Evolutionary conservation across 2,113 vertebrate species (phyloP), one percentile per base, ranked within the genome.

Genomic region (Gobiocypris rarus): DNA sequence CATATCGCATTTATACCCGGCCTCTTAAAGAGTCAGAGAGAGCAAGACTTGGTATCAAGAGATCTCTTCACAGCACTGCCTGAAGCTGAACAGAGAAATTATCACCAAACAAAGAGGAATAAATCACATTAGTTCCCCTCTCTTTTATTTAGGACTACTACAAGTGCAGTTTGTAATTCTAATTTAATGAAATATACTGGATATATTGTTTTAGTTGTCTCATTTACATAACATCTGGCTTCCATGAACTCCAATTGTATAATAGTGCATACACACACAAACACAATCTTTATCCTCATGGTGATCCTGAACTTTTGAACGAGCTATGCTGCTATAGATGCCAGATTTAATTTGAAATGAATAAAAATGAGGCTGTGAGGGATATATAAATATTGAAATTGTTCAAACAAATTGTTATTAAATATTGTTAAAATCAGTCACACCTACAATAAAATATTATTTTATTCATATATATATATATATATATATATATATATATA

Each of bases 211-310:
- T 89, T 38, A 89, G 87, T 87, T 73, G 81, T 88, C 73, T 86
- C 22, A 87, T 92, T 89, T 89, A 84, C 90, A 89, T 89, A 91
- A 90, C 88, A 91, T 88, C 89, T 89, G 90, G 84, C 89, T 52
- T 81, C 90, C 61, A 61, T 88, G 83, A 82, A 9, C 31, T 63
- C 14, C 22, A 15, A 43, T 26, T 13, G 22, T 22, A 14, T 45
- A 13, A 70, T 81, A 80, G 70, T 3, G 10, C 14, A 9, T n/a
- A 3, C 70, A 56, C 15, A 45, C 11, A 63, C 34, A 74, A 69
- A 79, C 43, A 67, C 26, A 67, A n/a, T 26, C 43, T 63, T 61
- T 50, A 43, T 80, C 26, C 43, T 48, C 19, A 50, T 48, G 17
- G 14, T 78, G 52, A 74, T 43, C 31, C 63, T 34, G 63, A 19